phyloP scores from a whole-genome alignment of 30 jellyfish, hydroid and myxozoan genomes.

The Aurelia aurita region DNA sequence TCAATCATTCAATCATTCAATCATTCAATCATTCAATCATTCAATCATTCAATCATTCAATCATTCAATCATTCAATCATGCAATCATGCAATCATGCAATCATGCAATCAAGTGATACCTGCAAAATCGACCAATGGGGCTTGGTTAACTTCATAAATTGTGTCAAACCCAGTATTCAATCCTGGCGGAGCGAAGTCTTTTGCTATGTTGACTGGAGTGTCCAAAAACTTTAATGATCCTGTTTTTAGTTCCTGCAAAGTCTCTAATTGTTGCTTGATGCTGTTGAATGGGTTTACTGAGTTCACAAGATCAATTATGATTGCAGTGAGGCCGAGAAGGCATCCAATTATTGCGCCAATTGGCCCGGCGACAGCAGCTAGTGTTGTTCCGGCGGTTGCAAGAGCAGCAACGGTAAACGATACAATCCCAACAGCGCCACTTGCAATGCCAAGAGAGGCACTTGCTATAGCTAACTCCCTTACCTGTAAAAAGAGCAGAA shows the following conservation, averaged over 20 bases:
- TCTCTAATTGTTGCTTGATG: constrained; percentile 2
- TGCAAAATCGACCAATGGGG: constrained; percentile 7
- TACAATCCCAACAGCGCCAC: constrained; percentile 11
- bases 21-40: no score
- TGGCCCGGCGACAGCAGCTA: constrained; percentile 17
- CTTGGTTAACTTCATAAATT: constrained; percentile 11
- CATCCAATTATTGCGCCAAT: constrained; percentile 18
- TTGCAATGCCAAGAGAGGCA: constrained; percentile 20
- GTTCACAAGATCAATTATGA: constrained; percentile 13
- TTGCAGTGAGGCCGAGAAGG: constrained; percentile 7
- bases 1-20: no score
- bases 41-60: no score
- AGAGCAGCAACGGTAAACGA: constrained; percentile 30
- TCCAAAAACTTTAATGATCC: constrained; percentile 2
- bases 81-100: no score
- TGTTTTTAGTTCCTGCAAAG: background rate
- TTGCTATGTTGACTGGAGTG: constrained; percentile 5
- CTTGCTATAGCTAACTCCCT: constrained; percentile 1
- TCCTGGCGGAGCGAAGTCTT: background rate
- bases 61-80: no score
- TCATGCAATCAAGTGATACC: background rate
- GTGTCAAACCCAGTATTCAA: constrained; percentile 10
- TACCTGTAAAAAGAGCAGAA: background rate
- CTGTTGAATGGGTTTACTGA: background rate
- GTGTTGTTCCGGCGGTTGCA: constrained; percentile 14